Base-by-base conservation (phyloP, 2,888 invertebrate species). In the Andrena bicolor region DNA sequence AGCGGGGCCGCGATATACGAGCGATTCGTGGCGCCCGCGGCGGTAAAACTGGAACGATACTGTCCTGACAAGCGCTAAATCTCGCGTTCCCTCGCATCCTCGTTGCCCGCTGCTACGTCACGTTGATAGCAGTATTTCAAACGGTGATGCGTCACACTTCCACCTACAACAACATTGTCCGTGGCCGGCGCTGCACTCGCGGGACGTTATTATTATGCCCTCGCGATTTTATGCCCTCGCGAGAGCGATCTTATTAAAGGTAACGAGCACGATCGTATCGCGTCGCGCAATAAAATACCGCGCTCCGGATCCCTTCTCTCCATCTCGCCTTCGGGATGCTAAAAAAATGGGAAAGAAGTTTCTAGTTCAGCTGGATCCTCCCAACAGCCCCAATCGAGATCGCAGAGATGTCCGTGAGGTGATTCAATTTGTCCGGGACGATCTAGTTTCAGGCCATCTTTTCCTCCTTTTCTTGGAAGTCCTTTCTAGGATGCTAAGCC, bases 171-270 rank as follows among this genome's bases (percentile, higher is more conserved):
- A 68, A 83, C 84, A 86, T 86, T 84, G 84, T 86, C 83, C 72
- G 77, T 82, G 73, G 81, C 63, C 75, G 71, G 69, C n/a, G 61
- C 48, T 75, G 48, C 83, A 72, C 79, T 76, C 56, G 81, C 85
- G 79, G 83, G 84, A 84, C 64, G 65, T 87, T 85, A 80, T 89
- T 88, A 88, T 89, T 88, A 82, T 86, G 74, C 79, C 56, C 64
- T 65, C 61, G 78, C 85, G 77, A 91, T 90, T 91, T 91, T 88
- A 90, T 87, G 89, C 79, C 56, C 84, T 80, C 72, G 88, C 84
- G 80, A 88, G 80, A 88, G 88, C 89, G 87, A 90, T 89, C 91
- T 91, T 90, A 91, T 91, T 90, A 90, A 90, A 90, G 88, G 88
- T 90, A 91, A 91, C 89, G 89, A 91, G 90, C 88, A 85, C 83